A percentile compares a stretch with the other conserved stretches of the same genome.
These are phyloP conservation scores for Agapostemon virescens DNA, from an alignment of 2,888 invertebrate genomes.

Conservation along the genomic window DNA sequence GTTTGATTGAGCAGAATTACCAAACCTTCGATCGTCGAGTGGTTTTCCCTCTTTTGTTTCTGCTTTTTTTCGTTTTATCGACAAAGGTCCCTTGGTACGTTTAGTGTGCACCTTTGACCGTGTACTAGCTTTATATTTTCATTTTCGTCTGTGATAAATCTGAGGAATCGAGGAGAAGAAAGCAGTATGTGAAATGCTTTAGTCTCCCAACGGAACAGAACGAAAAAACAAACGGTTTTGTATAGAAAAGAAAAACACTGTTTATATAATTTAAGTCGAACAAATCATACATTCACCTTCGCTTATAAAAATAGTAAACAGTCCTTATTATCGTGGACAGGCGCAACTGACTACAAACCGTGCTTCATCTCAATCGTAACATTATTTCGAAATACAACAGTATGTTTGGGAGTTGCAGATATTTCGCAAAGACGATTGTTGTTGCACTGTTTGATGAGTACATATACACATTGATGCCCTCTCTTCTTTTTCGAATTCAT, in stretches of 20 bases:
- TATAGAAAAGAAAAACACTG: conserved; percentile 67
- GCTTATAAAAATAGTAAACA: conserved; percentile 80
- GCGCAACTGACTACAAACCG: conserved; percentile 70
- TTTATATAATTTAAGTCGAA: conserved; percentile 70
- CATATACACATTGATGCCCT: conserved; percentile 16
- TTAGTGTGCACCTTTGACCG: conserved; percentile 34
- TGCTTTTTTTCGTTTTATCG: background rate
- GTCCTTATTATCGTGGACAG: conserved; percentile 70
- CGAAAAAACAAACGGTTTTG: conserved; percentile 41
- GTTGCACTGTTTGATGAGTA: conserved; percentile 34
- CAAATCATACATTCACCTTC: conserved; percentile 76
- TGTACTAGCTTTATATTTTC: conserved; percentile 5
- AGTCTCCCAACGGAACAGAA: conserved; percentile 47
- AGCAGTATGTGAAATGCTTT: conserved; percentile 13
- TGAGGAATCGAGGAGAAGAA: conserved; percentile 26
- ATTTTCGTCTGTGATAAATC: background rate
- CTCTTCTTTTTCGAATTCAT: conserved; percentile 14
- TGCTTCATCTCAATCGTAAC: conserved; percentile 61
- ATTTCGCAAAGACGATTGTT: conserved; percentile 37
- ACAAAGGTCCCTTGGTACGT: conserved; percentile 6
- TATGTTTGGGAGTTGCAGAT: conserved; percentile 41
- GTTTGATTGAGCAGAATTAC: conserved; percentile 62
- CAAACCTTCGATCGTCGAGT: conserved; percentile 54
- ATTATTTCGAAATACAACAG: conserved; percentile 62
- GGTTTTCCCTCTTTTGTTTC: background rate